Evolutionary conservation across 2,797 vertebrate species (phyloP), one percentile per base, ranked within the genome.

Genomic region (Brotula barbata): DNA sequence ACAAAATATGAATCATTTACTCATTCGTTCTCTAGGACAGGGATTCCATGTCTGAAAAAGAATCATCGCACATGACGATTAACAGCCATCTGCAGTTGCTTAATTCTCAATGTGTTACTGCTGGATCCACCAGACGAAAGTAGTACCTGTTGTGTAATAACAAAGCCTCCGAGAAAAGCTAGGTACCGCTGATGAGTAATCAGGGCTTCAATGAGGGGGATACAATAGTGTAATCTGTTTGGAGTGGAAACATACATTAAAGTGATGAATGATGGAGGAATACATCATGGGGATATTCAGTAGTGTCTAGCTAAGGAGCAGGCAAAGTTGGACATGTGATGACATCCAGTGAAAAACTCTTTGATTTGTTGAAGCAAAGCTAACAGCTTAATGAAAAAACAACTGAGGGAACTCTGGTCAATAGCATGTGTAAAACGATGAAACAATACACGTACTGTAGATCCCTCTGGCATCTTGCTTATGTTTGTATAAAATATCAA

Each of bases 71-170:
- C 23, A 61, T 67, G 72, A 80, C 71, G 73, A 78, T 77, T 57
- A 68, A 64, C 81, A 76, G 73, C 76, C 57, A 62, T 39, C 53
- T 33, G 21, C 5, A 44, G 65, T 60, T 68, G 66, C 56, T 63
- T 74, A 37, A 68, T 67, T 33, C 47, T 70, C 51, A 60, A 65
- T 78, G 55, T 47, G 23, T 73, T 44, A 72, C 69, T 57, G 19
- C 59, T 67, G 63, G 39, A 77, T 73, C 17, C 51, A 67, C 43
- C 36, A 37, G 48, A 16, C 46, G 62, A 42, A 58, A 56, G 55
- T 22, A 59, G 45, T 78, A 77, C 66, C 64, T 69, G 64, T 77
- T 78, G 73, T 71, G 54, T 58, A 74, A 64, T 45, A 77, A 64
- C 53, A 74, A 69, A 73, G 53, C 57, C 19, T 66, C 34, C 55